phyloP scores from a whole-genome alignment of 92 coral and sea anemone species.

The Porites lobata region DNA sequence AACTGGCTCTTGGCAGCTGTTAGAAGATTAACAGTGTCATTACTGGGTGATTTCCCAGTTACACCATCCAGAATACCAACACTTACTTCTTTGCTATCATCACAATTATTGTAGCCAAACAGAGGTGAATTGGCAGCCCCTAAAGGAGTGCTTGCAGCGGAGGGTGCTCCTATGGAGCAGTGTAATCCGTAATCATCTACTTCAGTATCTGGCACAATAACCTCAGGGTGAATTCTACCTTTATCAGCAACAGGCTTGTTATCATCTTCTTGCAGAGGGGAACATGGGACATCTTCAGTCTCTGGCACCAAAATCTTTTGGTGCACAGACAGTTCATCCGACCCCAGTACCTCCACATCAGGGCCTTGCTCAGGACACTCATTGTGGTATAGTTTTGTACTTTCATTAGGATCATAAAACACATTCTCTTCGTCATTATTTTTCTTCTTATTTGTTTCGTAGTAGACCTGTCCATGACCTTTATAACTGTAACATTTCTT shows the following conservation, averaged over 20 bases:
- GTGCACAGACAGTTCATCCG: background rate
- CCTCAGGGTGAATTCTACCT: conserved; percentile 5
- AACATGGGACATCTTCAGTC: conserved; percentile 22
- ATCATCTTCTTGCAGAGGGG: background rate
- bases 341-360: background rate
- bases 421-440: background rate
- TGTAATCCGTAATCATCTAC: conserved; percentile 33
- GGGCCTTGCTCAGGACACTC: background rate
- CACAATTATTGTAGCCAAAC: conserved; percentile 19
- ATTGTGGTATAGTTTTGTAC: conserved; percentile 40
- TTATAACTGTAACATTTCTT: background rate
- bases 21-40: conserved; percentile 3
- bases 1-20: background rate
- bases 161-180: conserved; percentile 77
- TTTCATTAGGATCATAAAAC: conserved; percentile 38
- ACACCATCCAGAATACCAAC: background rate
- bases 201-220: conserved; percentile 36
- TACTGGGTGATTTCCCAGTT: background rate
- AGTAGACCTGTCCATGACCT: background rate
- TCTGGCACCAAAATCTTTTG: background rate
- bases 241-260: background rate
- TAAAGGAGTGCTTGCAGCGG: conserved; percentile 53
- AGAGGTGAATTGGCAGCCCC: conserved; percentile 43
- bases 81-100: conserved; percentile 1
- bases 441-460: background rate